Base-by-base conservation (phyloP, 2,797 vertebrate species). In the Limnodromus scolopaceus region DNA sequence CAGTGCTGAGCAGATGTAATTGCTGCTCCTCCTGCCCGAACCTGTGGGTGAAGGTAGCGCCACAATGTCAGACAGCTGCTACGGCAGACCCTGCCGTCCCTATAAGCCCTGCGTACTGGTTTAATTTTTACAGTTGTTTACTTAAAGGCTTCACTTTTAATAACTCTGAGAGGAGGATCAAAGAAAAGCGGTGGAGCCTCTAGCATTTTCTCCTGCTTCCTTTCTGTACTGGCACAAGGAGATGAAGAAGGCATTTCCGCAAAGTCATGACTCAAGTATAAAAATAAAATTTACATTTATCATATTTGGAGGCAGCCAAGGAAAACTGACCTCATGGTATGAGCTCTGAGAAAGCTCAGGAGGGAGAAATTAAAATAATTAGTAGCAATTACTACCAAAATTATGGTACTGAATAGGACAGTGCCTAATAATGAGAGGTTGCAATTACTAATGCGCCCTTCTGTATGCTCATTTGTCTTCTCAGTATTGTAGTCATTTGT, bases 341-440 rank as follows among this genome's bases (percentile, higher is more conserved):
- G 46, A 87, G 53, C 64, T 65, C 66, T 75, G 92, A 83, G 75
- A 87, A 92, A 85, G 41, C 64, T 92, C 92, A 93, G 61, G 38
- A 94, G 68, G 84, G 90, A 96, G 41, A 80, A 85, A 94, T 92
- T 96, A 96, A 95, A 95, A 91, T 75, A 87, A 94, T 96, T 96
- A 95, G 82, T 77, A 81, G 57, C 49, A 95, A 97, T 97, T 96
- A 81, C 49, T 86, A 69, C 57, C 64, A 93, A 96, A 96, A 96
- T 92, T 39, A 69, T 85, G 49, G 75, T 48, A 83, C 64, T 81
- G 86, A 95, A 85, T 78, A 92, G 71, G 92, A 95, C 65, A 58
- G 38, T 89, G 53, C 72, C 75, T 61, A 91, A 65, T 94, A 87
- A 96, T 22, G 71, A 91, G 81, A 87, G 88, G 84, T 91, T 79